A percentile compares a stretch with the other conserved stretches of the same genome.
phyloP scores from a whole-genome alignment of 2,113 vertebrate species.

The Clarias gariepinus region DNA sequence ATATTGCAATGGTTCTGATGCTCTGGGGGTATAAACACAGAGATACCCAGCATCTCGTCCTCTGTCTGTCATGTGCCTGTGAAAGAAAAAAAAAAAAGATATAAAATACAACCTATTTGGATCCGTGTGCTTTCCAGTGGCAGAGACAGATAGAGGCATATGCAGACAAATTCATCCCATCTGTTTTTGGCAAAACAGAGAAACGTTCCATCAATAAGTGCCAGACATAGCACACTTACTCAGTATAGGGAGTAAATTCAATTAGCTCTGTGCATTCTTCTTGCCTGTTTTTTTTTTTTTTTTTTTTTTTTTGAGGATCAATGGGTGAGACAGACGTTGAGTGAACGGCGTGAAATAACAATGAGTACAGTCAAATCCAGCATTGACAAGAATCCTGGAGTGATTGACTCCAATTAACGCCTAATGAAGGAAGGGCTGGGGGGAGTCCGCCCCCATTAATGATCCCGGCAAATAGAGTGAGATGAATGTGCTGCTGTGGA shows the following conservation, averaged over 20 bases:
- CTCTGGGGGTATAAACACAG: constrained; percentile 34
- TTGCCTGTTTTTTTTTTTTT: constrained; percentile 13
- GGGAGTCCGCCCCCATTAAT: constrained; percentile 41
- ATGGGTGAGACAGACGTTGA: constrained; percentile 31
- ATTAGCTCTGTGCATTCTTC: constrained; percentile 37
- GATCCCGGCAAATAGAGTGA: constrained; percentile 37
- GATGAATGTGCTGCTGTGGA: constrained; percentile 37
- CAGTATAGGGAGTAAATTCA: constrained; percentile 43
- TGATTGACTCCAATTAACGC: constrained; percentile 43
- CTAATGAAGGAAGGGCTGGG: constrained; percentile 48
- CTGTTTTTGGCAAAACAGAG: constrained; percentile 46
- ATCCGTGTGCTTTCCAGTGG: constrained; percentile 32
- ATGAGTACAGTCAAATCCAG: constrained; percentile 40
- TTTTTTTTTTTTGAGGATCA: not conserved
- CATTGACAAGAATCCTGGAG: constrained; percentile 41
- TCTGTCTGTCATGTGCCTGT: constrained; percentile 22
- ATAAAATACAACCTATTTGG: constrained; percentile 37
- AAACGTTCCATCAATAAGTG: constrained; percentile 45
- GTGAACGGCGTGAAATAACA: constrained; percentile 46
- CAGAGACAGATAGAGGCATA: constrained; percentile 45
- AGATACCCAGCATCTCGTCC: not conserved
- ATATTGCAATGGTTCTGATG: constrained; percentile 34
- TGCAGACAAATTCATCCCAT: constrained; percentile 45
- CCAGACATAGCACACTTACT: constrained; percentile 37
- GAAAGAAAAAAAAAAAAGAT: not conserved